These are phyloP conservation scores for Thripadectes ignobilis DNA, from an alignment of 2,797 vertebrate genomes.

Conservation along the genomic window DNA sequence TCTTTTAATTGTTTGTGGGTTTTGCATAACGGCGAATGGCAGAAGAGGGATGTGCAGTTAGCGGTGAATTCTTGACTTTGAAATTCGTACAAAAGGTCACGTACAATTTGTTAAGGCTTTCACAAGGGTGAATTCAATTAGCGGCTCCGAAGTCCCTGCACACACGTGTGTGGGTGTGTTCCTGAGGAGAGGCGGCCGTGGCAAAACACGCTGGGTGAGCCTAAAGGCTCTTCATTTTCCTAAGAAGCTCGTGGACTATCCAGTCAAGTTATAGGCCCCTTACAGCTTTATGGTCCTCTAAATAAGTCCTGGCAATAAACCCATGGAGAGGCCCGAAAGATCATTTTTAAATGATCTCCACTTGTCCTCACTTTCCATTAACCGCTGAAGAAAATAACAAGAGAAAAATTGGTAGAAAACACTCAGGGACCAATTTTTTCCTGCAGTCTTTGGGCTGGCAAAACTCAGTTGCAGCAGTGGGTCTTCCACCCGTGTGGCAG, in stretches of 20 bases:
- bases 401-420: not conserved
- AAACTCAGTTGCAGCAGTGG: not conserved
- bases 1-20: slow-evolving; percentile 79
- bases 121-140: slow-evolving; percentile 73
- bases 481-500: not conserved
- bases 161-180: not conserved
- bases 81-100: slow-evolving; percentile 66
- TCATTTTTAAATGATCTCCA: slow-evolving; percentile 59
- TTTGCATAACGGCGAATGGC: slow-evolving; percentile 68
- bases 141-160: not conserved
- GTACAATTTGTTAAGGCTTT: slow-evolving; percentile 71
- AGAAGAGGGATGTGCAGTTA: slow-evolving; percentile 42
- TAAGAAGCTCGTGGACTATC: not conserved
- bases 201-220: not conserved
- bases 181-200: not conserved
- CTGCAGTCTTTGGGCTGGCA: not conserved
- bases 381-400: slow-evolving; percentile 29
- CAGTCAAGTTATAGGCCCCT: not conserved
- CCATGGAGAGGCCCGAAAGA: slow-evolving; percentile 22
- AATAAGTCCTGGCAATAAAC: slow-evolving; percentile 34
- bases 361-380: slow-evolving; percentile 59
- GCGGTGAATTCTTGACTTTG: slow-evolving; percentile 44
- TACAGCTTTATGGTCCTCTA: slow-evolving; percentile 23
- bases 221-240: not conserved
- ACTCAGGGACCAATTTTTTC: slow-evolving; percentile 47